These are phyloP conservation scores for Poeciliopsis gracilis DNA, from an alignment of 2,797 vertebrate species.

Conservation along the genomic window DNA sequence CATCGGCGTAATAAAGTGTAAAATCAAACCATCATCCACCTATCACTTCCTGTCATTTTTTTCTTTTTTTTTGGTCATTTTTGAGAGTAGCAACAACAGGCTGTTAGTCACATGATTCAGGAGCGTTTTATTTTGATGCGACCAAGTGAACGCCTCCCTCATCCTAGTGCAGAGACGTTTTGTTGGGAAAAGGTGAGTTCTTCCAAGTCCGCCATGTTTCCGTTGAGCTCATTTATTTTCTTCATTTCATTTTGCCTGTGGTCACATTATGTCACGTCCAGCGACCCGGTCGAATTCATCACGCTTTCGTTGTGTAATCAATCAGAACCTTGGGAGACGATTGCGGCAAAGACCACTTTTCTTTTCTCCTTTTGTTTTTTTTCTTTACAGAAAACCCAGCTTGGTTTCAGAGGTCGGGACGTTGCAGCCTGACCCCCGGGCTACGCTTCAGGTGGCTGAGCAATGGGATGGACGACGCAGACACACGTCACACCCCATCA, in stretches of 20 bases:
- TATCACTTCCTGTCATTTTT: too few species aligned
- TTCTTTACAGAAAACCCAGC: not conserved
- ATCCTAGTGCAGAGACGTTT: too few species aligned
- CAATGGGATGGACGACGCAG: constrained; percentile 36
- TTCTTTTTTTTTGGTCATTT: too few species aligned
- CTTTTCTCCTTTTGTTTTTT: not conserved
- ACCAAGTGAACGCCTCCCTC: too few species aligned
- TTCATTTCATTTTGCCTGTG: too few species aligned
- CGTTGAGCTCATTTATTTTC: too few species aligned
- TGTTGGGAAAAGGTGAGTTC: too few species aligned
- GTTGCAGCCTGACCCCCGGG: constrained; percentile 35
- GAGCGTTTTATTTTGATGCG: too few species aligned
- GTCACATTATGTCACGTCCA: not conserved
- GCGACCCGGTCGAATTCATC: not conserved
- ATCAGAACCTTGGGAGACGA: constrained; percentile 7
- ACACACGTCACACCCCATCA: constrained; percentile 66
- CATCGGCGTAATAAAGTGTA: constrained; percentile 6
- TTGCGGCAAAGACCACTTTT: not conserved
- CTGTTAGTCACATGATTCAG: too few species aligned
- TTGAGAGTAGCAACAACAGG: too few species aligned
- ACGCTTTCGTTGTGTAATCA: not conserved
- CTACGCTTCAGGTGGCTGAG: constrained; percentile 34
- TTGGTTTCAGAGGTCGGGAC: constrained; percentile 27
- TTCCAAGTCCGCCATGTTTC: too few species aligned
- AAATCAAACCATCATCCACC: too few species aligned